Evolutionary conservation across 92 coral and sea anemone species (phyloP).

Genomic region (Nematostella vectensis): DNA sequence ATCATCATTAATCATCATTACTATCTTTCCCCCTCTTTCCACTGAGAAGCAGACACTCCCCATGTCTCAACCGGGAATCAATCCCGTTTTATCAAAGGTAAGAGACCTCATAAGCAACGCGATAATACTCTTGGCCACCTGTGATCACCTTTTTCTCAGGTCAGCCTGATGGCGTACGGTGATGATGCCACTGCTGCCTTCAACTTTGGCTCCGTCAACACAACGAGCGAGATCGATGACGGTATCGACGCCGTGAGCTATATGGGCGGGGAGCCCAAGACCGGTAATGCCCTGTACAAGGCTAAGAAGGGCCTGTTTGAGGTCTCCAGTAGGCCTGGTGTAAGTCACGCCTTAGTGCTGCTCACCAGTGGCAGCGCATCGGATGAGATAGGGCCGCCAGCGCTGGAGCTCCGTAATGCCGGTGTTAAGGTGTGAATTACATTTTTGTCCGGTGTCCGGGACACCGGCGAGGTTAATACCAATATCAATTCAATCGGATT

Average conservation of each 20-base stretch:
- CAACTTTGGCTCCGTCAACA: constrained; percentile 28
- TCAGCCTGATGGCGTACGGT: constrained; percentile 60
- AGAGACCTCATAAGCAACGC: too few relatives aligned
- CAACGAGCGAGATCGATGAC: constrained; percentile 50
- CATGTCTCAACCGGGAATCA: too few relatives aligned
- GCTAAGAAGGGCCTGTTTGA: constrained; percentile 54
- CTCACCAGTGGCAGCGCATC: constrained; percentile 76
- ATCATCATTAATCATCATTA: too few relatives aligned
- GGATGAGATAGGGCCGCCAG: constrained; percentile 72
- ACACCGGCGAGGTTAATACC: too few relatives aligned
- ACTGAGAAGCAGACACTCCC: too few relatives aligned
- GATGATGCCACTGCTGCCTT: constrained; percentile 55
- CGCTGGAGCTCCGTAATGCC: constrained; percentile 61
- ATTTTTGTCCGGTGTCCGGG: too few relatives aligned
- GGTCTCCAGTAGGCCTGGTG: constrained; percentile 53
- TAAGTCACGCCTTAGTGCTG: constrained; percentile 53
- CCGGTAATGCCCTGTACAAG: constrained; percentile 70
- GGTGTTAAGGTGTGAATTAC: constrained; percentile 56
- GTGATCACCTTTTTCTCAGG: neutral
- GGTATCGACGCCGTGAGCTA: constrained; percentile 68
- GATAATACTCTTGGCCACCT: too few relatives aligned
- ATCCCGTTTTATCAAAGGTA: too few relatives aligned
- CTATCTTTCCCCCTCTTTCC: too few relatives aligned
- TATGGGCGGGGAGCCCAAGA: constrained; percentile 71
- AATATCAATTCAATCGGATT: too few relatives aligned